Percentiles rank a stretch among this genome's conserved stretches.
These are phyloP conservation scores for Xestia rhomboidea DNA, from an alignment of 2,888 invertebrate genomes.

Conservation along the genomic window DNA sequence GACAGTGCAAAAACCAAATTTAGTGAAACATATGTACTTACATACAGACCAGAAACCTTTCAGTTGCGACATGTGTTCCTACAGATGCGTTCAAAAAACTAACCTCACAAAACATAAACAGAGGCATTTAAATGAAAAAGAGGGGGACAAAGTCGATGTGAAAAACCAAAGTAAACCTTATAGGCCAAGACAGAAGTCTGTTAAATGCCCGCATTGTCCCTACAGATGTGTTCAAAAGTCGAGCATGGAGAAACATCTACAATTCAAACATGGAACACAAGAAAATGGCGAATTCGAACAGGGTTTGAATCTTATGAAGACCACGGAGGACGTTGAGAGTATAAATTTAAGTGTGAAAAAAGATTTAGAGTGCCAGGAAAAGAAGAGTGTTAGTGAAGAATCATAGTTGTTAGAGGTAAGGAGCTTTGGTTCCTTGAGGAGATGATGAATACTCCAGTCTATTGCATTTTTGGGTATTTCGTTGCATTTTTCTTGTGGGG, in stretches of 20 bases:
- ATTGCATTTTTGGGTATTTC: slow-evolving; percentile 29
- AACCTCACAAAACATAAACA: slow-evolving; percentile 88
- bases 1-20: slow-evolving; percentile 88
- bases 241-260: slow-evolving; percentile 87
- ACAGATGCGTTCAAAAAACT: slow-evolving; percentile 88
- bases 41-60: slow-evolving; percentile 89
- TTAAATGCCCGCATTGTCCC: slow-evolving; percentile 84
- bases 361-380: slow-evolving; percentile 64
- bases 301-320: slow-evolving; percentile 67
- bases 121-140: slow-evolving; percentile 85
- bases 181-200: slow-evolving; percentile 84
- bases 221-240: slow-evolving; percentile 87
- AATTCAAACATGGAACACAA: slow-evolving; percentile 81
- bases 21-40: slow-evolving; percentile 89
- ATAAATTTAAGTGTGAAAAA: slow-evolving; percentile 82
- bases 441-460: slow-evolving; percentile 19
- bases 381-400: slow-evolving; percentile 45
- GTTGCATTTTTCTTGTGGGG: not conserved
- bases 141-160: slow-evolving; percentile 77
- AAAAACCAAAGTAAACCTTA: slow-evolving; percentile 83
- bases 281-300: slow-evolving; percentile 63
- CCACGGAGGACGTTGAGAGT: slow-evolving; percentile 67
- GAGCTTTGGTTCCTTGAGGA: slow-evolving; percentile 33
- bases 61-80: slow-evolving; percentile 87
- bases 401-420: slow-evolving; percentile 63